These are phyloP conservation scores for Drosophila mayaguana DNA, from an alignment of 2,888 invertebrate genomes.

Conservation along the genomic window DNA sequence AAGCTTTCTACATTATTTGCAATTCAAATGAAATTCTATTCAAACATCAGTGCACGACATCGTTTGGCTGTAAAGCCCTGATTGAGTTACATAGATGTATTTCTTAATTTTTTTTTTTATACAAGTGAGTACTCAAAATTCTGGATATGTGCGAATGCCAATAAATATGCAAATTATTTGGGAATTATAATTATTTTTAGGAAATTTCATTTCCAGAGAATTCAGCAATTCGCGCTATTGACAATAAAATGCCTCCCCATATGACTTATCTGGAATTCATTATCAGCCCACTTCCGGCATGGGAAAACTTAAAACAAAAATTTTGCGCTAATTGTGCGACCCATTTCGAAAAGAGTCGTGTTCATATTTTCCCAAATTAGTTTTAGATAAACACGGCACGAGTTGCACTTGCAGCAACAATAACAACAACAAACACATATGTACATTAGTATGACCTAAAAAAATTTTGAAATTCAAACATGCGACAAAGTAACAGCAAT, in stretches of 20 bases:
- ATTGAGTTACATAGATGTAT: background rate
- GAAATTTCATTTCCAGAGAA: background rate
- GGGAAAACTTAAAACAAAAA: slow-evolving; percentile 2
- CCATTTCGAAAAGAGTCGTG: slow-evolving; percentile 3
- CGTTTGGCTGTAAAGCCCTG: background rate
- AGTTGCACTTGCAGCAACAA: slow-evolving; percentile 32
- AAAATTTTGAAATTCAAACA: slow-evolving; percentile 46
- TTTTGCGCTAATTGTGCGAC: slow-evolving; percentile 36
- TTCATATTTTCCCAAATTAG: slow-evolving; percentile 32
- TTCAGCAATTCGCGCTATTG: background rate
- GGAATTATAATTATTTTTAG: slow-evolving; percentile 2
- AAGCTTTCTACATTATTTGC: background rate
- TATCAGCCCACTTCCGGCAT: slow-evolving; percentile 46
- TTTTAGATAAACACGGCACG: slow-evolving; percentile 47
- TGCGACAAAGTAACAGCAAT: slow-evolving; percentile 59
- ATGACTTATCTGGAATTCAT: slow-evolving; percentile 11
- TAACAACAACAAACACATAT: slow-evolving; percentile 8
- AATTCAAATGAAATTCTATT: background rate
- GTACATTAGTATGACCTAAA: slow-evolving; percentile 65
- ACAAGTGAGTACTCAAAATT: background rate
- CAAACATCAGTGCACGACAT: background rate
- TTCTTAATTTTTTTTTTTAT: background rate
- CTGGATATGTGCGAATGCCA: slow-evolving; percentile 5
- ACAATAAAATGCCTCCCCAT: background rate
- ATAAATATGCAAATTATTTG: slow-evolving; percentile 11